Conservation (phyloP, 2,113 vertebrate genomes). For the Polypterus senegalus region DNA sequence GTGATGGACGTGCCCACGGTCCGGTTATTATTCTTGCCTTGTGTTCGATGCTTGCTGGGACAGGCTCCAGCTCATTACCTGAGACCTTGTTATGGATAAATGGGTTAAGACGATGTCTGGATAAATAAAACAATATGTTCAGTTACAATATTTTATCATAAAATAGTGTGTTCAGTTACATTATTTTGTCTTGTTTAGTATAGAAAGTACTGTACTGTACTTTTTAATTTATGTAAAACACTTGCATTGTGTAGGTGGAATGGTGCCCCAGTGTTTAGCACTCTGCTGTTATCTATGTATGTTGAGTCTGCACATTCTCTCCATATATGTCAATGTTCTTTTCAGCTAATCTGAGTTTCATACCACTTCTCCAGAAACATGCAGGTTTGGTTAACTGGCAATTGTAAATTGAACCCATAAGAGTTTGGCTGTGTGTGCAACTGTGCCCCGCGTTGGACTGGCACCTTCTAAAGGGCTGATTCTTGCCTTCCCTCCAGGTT, state of each 20-base stretch:
- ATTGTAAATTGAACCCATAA: background rate
- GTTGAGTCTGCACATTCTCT: slow-evolving; percentile 4
- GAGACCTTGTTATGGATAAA: no score
- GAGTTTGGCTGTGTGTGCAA: no score
- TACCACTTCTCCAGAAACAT: background rate
- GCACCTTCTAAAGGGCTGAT: background rate
- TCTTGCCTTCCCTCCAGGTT: background rate
- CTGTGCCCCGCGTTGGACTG: background rate
- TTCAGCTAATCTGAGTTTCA: background rate
- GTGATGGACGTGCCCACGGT: no score
- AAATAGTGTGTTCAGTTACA: background rate
- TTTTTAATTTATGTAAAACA: background rate
- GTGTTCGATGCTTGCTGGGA: no score
- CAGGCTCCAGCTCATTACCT: no score
- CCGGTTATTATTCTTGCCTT: no score
- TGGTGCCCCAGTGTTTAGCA: background rate
- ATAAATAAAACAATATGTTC: no score
- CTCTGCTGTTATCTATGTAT: slow-evolving; percentile 2
- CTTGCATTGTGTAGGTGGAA: no score
- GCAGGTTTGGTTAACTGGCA: background rate
- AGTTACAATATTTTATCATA: no score
- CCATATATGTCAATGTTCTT: background rate
- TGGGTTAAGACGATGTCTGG: no score
- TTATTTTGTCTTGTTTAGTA: background rate
- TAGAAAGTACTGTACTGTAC: background rate